Percentiles rank a stretch among this genome's conserved stretches.
Conservation (phyloP, 1,140 invertebrate genomes). For the Sycophaga agraensis region DNA sequence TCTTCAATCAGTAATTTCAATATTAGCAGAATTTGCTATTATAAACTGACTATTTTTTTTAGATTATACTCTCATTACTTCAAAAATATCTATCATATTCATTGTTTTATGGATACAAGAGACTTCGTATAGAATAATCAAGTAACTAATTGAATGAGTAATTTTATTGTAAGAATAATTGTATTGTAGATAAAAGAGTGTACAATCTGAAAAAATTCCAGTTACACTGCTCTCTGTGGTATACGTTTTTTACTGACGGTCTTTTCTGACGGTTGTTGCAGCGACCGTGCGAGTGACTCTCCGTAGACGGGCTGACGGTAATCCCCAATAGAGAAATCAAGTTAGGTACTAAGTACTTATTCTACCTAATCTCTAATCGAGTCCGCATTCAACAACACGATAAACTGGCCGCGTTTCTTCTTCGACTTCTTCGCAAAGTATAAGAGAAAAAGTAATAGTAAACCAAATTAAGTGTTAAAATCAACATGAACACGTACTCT, state of each 20-base stretch:
- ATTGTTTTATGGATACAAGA: too few species aligned
- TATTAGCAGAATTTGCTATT: conserved; percentile 33
- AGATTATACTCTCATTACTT: conserved; percentile 41
- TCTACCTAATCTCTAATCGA: conserved; percentile 21
- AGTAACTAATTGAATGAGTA: too few species aligned
- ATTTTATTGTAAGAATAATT: too few species aligned
- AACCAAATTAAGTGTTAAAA: conserved; percentile 9
- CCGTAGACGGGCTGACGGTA: conserved; percentile 56
- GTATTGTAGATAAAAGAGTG: conserved; percentile 34
- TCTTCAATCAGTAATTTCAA: conserved; percentile 52
- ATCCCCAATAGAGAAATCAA: conserved; percentile 54
- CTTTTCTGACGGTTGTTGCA: conserved; percentile 57
- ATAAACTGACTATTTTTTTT: conserved; percentile 34
- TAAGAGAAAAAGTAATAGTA: conserved; percentile 11
- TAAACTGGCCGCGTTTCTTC: conserved; percentile 24
- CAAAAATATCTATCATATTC: too few species aligned
- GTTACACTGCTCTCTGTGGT: conserved; percentile 37
- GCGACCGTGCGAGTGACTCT: conserved; percentile 59
- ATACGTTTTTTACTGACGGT: conserved; percentile 44
- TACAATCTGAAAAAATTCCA: conserved; percentile 43
- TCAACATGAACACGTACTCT: background rate
- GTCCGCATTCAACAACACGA: conserved; percentile 15
- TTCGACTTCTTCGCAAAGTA: conserved; percentile 10
- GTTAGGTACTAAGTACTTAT: conserved; percentile 49
- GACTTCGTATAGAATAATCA: background rate